Conservation (phyloP, 2,113 vertebrate species). For the Smithornis capensis region DNA sequence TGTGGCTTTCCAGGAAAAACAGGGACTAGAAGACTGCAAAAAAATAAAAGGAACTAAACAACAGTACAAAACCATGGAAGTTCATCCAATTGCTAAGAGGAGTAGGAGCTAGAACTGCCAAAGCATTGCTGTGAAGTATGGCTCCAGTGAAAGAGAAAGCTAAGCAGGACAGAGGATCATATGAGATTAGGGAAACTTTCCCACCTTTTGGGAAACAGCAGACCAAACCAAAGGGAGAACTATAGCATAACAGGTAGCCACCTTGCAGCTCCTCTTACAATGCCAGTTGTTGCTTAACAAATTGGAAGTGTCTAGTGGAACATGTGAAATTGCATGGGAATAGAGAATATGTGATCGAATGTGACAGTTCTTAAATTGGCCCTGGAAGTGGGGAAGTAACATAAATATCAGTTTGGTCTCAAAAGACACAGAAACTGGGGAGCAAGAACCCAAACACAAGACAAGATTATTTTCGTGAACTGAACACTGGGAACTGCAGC, state of each 20-base stretch:
- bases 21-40: not conserved
- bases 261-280: not conserved
- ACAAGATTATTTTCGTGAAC: not conserved
- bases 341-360: not conserved
- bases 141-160: not conserved
- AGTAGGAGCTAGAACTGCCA: not conserved
- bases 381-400: not conserved
- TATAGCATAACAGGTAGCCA: not conserved
- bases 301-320: not conserved
- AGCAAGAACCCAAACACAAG: not conserved
- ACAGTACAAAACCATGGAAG: not conserved
- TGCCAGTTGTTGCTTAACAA: not conserved
- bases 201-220: not conserved
- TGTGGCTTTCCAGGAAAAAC: not conserved
- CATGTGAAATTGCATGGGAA: not conserved
- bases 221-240: not conserved
- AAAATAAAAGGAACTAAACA: not conserved
- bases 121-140: not conserved
- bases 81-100: not conserved
- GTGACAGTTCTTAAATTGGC: not conserved
- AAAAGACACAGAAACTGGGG: not conserved
- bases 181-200: not conserved
- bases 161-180: not conserved
- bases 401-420: not conserved
- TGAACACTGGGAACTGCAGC: conserved; percentile 7